These are phyloP conservation scores for Oriolus oriolus DNA, from an alignment of 2,113 vertebrate genomes.

Conservation along the genomic window DNA sequence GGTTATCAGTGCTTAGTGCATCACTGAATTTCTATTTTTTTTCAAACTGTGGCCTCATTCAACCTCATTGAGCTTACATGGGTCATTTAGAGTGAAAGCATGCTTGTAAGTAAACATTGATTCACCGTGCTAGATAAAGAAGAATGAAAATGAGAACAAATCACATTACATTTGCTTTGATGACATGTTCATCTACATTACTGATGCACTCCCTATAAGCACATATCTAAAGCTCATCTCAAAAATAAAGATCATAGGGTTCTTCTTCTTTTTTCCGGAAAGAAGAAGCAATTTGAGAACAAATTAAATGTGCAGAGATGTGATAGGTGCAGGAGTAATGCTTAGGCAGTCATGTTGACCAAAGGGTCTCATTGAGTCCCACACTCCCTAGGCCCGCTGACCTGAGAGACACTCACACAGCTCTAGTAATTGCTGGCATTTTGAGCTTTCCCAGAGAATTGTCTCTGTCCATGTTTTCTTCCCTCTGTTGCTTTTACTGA, in stretches of 20 bases:
- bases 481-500: neutral
- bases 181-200: neutral
- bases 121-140: slow-evolving; percentile 12
- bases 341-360: neutral
- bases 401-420: neutral
- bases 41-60: slow-evolving; percentile 31
- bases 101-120: slow-evolving; percentile 43
- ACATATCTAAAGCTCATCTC: neutral
- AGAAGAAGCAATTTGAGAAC: neutral
- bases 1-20: neutral
- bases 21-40: neutral
- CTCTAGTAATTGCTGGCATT: neutral
- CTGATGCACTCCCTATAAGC: neutral
- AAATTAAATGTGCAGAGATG: neutral
- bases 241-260: neutral
- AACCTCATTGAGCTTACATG: slow-evolving; percentile 38
- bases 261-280: neutral
- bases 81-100: slow-evolving; percentile 44
- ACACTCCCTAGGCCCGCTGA: neutral
- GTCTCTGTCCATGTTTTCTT: neutral
- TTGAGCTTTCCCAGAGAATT: neutral
- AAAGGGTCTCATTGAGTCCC: neutral
- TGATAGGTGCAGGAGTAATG: neutral
- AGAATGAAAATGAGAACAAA: slow-evolving; percentile 40
- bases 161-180: neutral